phyloP scores from a whole-genome alignment of 2,113 vertebrate species.

The Pionites leucogaster region DNA sequence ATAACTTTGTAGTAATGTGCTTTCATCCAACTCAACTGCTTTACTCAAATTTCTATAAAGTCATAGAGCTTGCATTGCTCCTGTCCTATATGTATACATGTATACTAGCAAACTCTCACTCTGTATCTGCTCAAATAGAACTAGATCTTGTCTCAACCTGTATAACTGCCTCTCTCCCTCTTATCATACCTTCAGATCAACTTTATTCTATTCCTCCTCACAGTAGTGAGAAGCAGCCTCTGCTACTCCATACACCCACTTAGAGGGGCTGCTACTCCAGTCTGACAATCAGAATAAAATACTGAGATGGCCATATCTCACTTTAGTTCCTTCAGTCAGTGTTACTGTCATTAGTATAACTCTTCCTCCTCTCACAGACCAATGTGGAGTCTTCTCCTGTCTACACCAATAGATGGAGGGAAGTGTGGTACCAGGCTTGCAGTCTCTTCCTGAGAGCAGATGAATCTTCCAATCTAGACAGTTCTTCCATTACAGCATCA shows the following conservation, averaged over 20 bases:
- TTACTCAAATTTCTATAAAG: neutral
- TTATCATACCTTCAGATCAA: neutral
- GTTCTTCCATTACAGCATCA: neutral
- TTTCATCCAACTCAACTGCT: neutral
- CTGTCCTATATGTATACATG: fast-evolving
- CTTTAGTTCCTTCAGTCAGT: neutral
- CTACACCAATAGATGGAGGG: neutral
- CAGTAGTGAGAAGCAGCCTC: neutral
- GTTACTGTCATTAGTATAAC: neutral
- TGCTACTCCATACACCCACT: neutral
- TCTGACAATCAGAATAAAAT: neutral
- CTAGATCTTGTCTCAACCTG: neutral
- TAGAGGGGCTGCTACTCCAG: neutral
- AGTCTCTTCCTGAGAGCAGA: neutral
- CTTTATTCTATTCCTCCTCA: neutral
- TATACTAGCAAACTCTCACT: neutral
- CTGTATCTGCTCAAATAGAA: neutral
- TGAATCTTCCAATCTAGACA: neutral
- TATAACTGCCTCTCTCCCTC: neutral
- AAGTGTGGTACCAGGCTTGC: neutral
- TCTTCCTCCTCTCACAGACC: neutral
- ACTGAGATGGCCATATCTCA: neutral
- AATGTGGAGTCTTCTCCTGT: neutral
- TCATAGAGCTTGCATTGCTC: neutral
- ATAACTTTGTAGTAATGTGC: neutral